A percentile compares a stretch with the other conserved stretches of the same genome.
phyloP scores from a whole-genome alignment of 2,888 invertebrate species.

The Dynastes grantii region DNA sequence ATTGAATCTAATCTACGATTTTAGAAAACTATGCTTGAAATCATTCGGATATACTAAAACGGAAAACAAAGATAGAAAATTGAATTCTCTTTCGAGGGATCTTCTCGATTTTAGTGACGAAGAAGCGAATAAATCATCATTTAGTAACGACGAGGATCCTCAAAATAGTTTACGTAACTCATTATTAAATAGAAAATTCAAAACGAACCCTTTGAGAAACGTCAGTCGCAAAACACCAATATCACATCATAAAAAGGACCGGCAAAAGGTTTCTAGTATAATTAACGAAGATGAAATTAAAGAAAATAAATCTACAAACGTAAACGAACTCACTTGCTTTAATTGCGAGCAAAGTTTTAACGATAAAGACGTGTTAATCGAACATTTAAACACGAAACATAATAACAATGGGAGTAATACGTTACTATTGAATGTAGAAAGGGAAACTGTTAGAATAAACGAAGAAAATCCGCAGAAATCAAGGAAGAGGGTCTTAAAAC shows the following conservation, averaged over 20 bases:
- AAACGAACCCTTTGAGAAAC: constrained; percentile 33
- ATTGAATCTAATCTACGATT: constrained; percentile 61
- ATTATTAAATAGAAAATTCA: constrained; percentile 35
- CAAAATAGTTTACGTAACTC: constrained; percentile 8
- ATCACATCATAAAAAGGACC: not conserved
- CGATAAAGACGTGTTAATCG: constrained; percentile 53
- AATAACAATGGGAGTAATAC: constrained; percentile 51
- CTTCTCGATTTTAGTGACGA: not conserved
- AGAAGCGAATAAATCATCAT: not conserved
- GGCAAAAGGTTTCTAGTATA: too few relatives aligned
- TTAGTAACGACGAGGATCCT: not conserved
- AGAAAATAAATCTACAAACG: not conserved
- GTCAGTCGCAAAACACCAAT: constrained; percentile 14
- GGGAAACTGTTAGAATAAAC: too few relatives aligned
- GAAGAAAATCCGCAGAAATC: too few relatives aligned
- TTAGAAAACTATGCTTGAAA: constrained; percentile 62
- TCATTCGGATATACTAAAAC: constrained; percentile 51
- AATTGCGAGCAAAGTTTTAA: constrained; percentile 57
- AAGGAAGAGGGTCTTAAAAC: constrained; percentile 11
- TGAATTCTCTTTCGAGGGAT: not conserved
- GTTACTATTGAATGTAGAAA: too few relatives aligned
- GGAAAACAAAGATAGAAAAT: too few relatives aligned
- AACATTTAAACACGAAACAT: constrained; percentile 56
- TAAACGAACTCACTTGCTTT: constrained; percentile 55
- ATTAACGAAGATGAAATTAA: not conserved